A percentile compares a stretch with the other conserved stretches of the same genome.
Conservation (phyloP, 2,797 vertebrate species). For the Bradypodion pumilum region DNA sequence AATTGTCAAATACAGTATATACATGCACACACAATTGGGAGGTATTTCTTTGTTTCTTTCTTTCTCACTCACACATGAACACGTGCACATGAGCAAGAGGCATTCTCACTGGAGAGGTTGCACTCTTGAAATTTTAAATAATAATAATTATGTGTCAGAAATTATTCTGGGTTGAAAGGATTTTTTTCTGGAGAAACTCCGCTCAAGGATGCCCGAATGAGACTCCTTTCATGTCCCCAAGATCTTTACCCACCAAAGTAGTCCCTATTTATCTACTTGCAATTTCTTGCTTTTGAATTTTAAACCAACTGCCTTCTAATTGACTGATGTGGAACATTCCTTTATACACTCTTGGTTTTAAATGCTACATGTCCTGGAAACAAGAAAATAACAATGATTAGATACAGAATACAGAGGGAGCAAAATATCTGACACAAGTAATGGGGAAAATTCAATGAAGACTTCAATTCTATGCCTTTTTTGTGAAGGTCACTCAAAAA, state of each 20-base stretch:
- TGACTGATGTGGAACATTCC: not conserved
- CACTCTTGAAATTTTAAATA: not conserved
- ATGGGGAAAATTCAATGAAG: not conserved
- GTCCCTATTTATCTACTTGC: too few relatives aligned
- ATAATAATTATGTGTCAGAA: too few relatives aligned
- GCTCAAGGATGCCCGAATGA: too few relatives aligned
- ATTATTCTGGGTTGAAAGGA: too few relatives aligned
- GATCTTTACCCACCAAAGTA: too few relatives aligned
- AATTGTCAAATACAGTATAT: not conserved
- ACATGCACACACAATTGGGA: too few relatives aligned
- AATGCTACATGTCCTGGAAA: not conserved
- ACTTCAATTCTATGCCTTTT: not conserved
- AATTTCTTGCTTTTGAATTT: too few relatives aligned
- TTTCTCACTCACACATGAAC: too few relatives aligned
- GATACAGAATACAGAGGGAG: rapidly evolving
- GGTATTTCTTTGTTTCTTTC: too few relatives aligned
- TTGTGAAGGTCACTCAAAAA: not conserved
- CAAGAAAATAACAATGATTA: constrained; percentile 19
- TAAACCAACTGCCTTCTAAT: constrained; percentile 9
- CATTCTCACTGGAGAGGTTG: not conserved
- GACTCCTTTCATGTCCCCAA: too few relatives aligned
- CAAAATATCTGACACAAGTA: not conserved
- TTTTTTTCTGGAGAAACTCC: too few relatives aligned
- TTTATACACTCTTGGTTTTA: not conserved
- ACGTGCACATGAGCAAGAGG: too few relatives aligned